Base-by-base conservation (phyloP, 2,888 invertebrate species). In the Hydriomena furcata region DNA sequence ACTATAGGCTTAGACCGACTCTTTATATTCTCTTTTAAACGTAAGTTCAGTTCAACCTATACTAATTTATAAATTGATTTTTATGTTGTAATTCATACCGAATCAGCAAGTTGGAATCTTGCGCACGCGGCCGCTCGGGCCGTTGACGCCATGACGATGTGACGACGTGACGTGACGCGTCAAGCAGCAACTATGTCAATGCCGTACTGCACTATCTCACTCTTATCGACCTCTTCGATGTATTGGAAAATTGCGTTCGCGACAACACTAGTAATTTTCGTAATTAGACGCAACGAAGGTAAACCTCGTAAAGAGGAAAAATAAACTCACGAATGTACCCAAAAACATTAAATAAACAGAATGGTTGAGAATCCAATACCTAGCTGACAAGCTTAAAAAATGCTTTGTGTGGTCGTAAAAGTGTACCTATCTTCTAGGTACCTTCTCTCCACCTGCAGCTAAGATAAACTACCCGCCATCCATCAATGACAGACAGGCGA, bases 161-260 rank as follows among this genome's bases (percentile, higher is more conserved):
- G 28, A 31, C 52, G 38, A 46, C 37, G 75, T 52, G 67, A 64
- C 64, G 73, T 71, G 46, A 42, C 74, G 74, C 66, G 70, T 67
- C 66, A 76, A 52, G 69, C 68, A 62, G 64, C 80, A 89, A 84
- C 81, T 89, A 75, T 89, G 89, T 89, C 89, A 89, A 88, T 89
- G 88, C 78, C 89, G 77, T 57, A 60, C 62, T 73, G 70, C 74
- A 77, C 79, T 80, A 82, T 84, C 84, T 75, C 76, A 75, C 78
- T 80, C 79, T 84, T 84, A 88, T 84, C 87, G 82, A 84, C 78
- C 77, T 81, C 75, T 82, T 80, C 75, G 78, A 71, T 77, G 60
- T 76, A 82, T 76, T 73, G 76, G 72, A 78, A 79, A 76, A 79
- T 71, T 72, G 73, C 71, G 60, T 66, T 48, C 17, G 51, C 36